Base-by-base conservation (phyloP, 2,113 vertebrate species). In the Lepus europaeus region DNA sequence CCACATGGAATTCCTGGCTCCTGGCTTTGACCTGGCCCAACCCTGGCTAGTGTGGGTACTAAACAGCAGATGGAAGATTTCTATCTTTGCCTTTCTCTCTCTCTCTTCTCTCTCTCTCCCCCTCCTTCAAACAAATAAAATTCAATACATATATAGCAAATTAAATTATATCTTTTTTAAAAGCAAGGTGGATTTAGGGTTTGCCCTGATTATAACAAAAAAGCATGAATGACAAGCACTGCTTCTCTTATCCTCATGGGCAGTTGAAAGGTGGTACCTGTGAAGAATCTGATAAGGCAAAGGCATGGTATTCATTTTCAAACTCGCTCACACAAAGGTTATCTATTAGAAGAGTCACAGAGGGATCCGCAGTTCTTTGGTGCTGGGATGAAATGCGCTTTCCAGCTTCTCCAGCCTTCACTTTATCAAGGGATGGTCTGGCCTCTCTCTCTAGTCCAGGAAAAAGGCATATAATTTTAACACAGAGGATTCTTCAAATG, bases 401-500 rank as follows among this genome's bases (percentile, higher is more conserved):
- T 80, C 59, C 74, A 83, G 61, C 92, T 92, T 78, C 83, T 73
- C 90, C 61, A 9, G 70, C 76, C 90, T 96, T 61, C 49, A 23
- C 82, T 97, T 92, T 90, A 92, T 96, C 88, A 92, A 89, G 90
- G 69, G 59, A 94, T n/a, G 13, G 9, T 80, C 78, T 90, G 49
- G 45, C 7, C 73, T 74, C 53, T 76, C 78, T 84, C 87, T 94
- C 93, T 89, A 69, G 81, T 86, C 69, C 17, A 31, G 72, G 39
- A 8, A 88, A 76, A 87, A 93, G 76, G 85, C 79, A 80, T 51
- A 81, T 93, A 56, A 91, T 93, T 90, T 95, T 92, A 92, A 95
- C 78, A 93, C 73, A 92, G 95, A 94, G 70, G 90, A 49, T 95
- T 95, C 93, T 96, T 97, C 95, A 96, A 96, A 94, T 78, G 73